phyloP scores from a whole-genome alignment of 2,113 vertebrate species.

The Eclectus roratus region DNA sequence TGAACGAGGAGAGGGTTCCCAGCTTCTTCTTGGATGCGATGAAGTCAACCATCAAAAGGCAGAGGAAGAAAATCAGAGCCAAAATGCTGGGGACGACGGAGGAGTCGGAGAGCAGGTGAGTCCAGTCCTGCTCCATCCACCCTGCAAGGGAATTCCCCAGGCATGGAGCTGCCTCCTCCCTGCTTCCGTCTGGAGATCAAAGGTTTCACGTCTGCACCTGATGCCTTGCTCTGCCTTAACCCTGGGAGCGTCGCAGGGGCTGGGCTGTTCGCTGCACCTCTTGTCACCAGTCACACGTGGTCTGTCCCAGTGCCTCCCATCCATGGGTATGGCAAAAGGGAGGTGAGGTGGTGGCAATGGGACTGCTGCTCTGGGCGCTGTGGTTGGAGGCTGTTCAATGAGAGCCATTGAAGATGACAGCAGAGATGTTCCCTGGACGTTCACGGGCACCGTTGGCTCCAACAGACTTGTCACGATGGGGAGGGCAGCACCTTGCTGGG shows the following conservation, averaged over 20 bases:
- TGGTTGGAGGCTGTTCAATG: not conserved
- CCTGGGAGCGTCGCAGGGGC: not conserved
- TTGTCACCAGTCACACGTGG: not conserved
- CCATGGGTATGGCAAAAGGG: not conserved
- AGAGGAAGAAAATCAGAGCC: conserved; percentile 89
- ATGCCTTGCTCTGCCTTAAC: not conserved
- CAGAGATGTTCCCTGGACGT: not conserved
- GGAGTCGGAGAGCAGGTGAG: conserved; percentile 84
- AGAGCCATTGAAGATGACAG: not conserved
- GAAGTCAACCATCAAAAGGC: conserved; percentile 85
- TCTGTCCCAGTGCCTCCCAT: not conserved
- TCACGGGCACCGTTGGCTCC: not conserved
- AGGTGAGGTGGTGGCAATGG: not conserved
- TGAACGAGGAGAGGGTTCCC: conserved; percentile 86
- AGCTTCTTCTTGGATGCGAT: conserved; percentile 86
- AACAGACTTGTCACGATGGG: not conserved
- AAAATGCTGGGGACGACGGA: conserved; percentile 91
- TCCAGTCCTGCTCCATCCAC: not conserved
- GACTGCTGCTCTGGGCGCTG: not conserved
- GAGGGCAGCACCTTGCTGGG: not conserved
- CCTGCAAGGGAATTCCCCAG: not conserved
- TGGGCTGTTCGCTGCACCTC: not conserved
- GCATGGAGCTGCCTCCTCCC: not conserved
- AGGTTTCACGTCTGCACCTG: not conserved
- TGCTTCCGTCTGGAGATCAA: not conserved